Evolutionary conservation across 2,797 vertebrate genomes (phyloP).

Genomic region (Remorina albescens): DNA sequence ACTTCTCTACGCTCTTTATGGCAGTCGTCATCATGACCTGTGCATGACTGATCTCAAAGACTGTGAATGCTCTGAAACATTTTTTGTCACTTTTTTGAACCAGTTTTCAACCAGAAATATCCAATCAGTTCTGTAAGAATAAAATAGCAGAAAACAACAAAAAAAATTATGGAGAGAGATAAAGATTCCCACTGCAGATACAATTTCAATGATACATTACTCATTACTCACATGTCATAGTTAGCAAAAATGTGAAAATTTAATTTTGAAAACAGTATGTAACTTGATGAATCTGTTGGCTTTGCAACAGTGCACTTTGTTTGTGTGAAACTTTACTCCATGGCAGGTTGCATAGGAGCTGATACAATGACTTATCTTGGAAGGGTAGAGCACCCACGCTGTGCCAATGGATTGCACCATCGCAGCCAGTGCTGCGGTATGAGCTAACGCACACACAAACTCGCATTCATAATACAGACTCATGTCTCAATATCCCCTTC

Average conservation of each 20-base stretch:
- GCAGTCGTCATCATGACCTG: constrained; percentile 28
- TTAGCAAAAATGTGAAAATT: neutral
- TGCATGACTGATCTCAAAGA: constrained; percentile 29
- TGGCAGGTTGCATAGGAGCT: constrained; percentile 59
- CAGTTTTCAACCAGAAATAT: constrained; percentile 20
- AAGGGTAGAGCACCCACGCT: constrained; percentile 23
- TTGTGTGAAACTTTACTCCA: constrained; percentile 23
- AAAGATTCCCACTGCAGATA: neutral
- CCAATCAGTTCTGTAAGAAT: neutral
- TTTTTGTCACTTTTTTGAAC: constrained; percentile 11
- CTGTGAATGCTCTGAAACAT: neutral
- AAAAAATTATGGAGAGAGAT: neutral
- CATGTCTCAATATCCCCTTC: constrained; percentile 48
- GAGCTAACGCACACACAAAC: constrained; percentile 33
- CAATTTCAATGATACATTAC: neutral
- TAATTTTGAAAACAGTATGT: constrained; percentile 1
- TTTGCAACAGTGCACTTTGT: constrained; percentile 8
- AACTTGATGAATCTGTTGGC: constrained; percentile 13
- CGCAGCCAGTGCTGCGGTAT: constrained; percentile 15
- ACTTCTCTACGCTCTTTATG: constrained; percentile 13
- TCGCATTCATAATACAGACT: constrained; percentile 45
- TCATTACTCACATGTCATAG: neutral
- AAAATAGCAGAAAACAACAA: neutral
- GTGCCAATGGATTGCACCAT: constrained; percentile 71
- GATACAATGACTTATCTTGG: constrained; percentile 49